phyloP scores from a whole-genome alignment of 2,797 vertebrate species.

The Anas acuta region DNA sequence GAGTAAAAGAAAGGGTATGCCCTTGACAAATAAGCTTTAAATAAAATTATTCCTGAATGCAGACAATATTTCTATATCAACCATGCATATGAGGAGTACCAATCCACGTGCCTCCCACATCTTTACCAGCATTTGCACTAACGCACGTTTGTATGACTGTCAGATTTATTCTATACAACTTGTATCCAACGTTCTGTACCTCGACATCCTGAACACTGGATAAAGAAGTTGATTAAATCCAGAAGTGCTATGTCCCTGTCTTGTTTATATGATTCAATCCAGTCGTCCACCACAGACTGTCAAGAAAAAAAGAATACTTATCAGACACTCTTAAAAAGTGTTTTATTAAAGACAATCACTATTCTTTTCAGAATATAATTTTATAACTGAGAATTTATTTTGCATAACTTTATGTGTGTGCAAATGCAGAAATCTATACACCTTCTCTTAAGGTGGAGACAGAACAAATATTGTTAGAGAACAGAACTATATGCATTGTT shows the following conservation, averaged over 20 bases:
- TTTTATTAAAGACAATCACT: conserved; percentile 46
- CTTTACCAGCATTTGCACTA: conserved; percentile 18
- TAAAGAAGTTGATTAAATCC: conserved; percentile 99
- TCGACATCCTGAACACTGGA: conserved; percentile 99
- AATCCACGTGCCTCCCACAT: not conserved
- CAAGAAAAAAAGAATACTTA: conserved; percentile 72
- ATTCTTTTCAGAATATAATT: conserved; percentile 20
- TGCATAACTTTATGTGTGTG: not conserved
- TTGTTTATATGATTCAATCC: conserved; percentile 99
- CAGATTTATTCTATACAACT: conserved; percentile 58
- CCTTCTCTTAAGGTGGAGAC: conserved; percentile 63
- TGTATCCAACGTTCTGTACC: conserved; percentile 80
- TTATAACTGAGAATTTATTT: conserved; percentile 15
- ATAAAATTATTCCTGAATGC: conserved; percentile 6
- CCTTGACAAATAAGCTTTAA: conserved; percentile 41
- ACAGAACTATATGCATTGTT: not conserved
- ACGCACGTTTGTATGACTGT: not conserved
- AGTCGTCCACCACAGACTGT: conserved; percentile 96
- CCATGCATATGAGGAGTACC: not conserved
- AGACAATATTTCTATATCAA: conserved; percentile 7
- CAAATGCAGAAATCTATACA: conserved; percentile 11
- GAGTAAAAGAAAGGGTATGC: not conserved
- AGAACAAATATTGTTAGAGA: conserved; percentile 62
- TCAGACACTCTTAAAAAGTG: conserved; percentile 60
- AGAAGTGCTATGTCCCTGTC: conserved; percentile 97